Evolutionary conservation across 2,888 invertebrate genomes (phyloP), one percentile per base, ranked within the genome.

Genomic region (Platynereis dumerilii): DNA sequence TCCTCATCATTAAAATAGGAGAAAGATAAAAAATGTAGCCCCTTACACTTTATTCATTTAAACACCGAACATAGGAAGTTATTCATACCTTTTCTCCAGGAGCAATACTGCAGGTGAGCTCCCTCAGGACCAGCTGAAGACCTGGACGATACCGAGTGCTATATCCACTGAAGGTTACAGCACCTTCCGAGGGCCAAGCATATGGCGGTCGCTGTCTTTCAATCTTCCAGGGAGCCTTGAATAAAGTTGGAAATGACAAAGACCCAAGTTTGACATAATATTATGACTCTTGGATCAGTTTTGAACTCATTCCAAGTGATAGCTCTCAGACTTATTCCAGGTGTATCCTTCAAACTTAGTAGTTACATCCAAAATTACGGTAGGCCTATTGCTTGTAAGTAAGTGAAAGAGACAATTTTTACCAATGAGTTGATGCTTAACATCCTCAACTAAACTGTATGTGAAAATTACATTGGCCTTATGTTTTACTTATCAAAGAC

Each of bases 71-170:
- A n/a, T n/a, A n/a, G 28, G 7, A 56, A 58, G 17, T 39, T n/a
- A n/a, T n/a, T n/a, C n/a, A 7, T 66, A 82, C 83, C 78, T 81
- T 83, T 72, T 83, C 80, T n/a, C 75, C 76, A 20, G 77, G 72
- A 22, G 74, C 64, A 26, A 84, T 78, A 15, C 70, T 64, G 64
- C 78, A 77, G 45, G 72, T 75, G 55, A 84, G 74, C 20, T 77
- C 78, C 52, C 76, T 76, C 5, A 84, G 73, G 0, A 82, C 83
- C 1, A 81, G 76, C 42, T 82, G 81, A n/a, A 84, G 74, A 0
- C 80, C 83, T n/a, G 72, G 72, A 28, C 84, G 69, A 70, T 83
- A 84, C 44, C 81, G 69, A 1, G 80, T 79, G 53, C 71, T 72
- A 72, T 80, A 83, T 56, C 79, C 69, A 12, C 71, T 57, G 69